These are phyloP conservation scores for Kryptopterus vitreolus DNA, from an alignment of 2,797 vertebrate genomes.

Conservation along the genomic window DNA sequence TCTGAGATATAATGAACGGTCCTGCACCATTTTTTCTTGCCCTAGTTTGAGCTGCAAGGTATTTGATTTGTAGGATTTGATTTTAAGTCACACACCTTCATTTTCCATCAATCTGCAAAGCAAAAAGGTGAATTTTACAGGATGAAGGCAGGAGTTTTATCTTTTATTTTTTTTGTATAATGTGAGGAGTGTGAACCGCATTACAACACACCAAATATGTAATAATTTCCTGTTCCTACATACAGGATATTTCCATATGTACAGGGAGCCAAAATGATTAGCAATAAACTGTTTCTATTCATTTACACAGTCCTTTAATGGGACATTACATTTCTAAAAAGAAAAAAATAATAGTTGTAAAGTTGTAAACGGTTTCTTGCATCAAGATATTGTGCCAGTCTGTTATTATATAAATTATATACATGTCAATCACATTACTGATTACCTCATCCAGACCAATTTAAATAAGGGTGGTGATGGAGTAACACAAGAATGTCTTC, in stretches of 20 bases:
- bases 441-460: conserved; percentile 36
- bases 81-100: background rate
- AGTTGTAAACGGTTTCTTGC: background rate
- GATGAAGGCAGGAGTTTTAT: background rate
- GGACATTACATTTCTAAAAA: background rate
- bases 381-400: background rate
- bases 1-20: background rate
- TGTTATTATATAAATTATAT: conserved; percentile 10
- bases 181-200: background rate
- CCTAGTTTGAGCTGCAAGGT: too few species aligned
- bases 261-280: background rate
- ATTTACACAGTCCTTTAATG: too few species aligned
- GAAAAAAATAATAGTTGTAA: too few species aligned
- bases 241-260: background rate
- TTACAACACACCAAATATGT: background rate
- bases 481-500: conserved; percentile 45
- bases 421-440: background rate
- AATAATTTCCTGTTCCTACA: background rate
- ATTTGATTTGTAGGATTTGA: background rate
- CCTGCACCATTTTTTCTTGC: background rate
- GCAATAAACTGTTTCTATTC: background rate
- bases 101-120: background rate
- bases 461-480: conserved; percentile 34
- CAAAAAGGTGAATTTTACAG: background rate
- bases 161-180: background rate